Percentiles rank a stretch among this genome's conserved stretches.
These are phyloP conservation scores for Anolis apletophallus DNA, from an alignment of 2,797 vertebrate species.

Conservation along the genomic window DNA sequence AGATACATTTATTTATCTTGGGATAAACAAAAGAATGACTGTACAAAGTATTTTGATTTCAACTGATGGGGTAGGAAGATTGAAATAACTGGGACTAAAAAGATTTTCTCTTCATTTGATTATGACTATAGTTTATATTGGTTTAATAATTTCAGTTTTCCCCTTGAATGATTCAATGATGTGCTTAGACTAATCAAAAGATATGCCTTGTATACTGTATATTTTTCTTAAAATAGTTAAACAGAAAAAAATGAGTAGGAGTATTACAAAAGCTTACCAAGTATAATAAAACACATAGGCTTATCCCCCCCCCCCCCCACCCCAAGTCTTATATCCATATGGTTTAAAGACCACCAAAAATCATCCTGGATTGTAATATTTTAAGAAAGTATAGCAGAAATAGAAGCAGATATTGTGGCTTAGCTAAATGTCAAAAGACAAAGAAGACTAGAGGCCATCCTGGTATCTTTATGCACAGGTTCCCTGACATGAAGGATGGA, in stretches of 20 bases:
- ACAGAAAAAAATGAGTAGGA: conserved; percentile 19
- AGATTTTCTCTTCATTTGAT: neutral
- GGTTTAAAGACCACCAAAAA: neutral
- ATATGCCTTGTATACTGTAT: conserved; percentile 20
- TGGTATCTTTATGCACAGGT: neutral
- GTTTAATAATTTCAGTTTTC: neutral
- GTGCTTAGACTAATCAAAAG: neutral
- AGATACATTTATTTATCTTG: neutral
- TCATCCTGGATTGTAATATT: neutral
- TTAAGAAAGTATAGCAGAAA: neutral
- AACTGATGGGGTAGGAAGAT: neutral
- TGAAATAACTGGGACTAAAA: neutral
- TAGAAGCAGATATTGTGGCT: neutral
- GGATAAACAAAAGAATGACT: neutral
- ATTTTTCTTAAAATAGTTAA: conserved; percentile 21
- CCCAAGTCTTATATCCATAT: too few relatives aligned
- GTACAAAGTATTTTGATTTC: neutral
- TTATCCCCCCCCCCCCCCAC: neutral
- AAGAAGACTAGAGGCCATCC: neutral
- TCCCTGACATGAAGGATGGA: neutral
- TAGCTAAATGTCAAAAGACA: neutral
- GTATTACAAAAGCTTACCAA: conserved; percentile 34
- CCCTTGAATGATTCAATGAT: neutral
- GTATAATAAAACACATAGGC: neutral
- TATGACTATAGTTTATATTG: neutral